Evolutionary conservation across 2,797 vertebrate genomes (phyloP).

Genomic region (Sebastes trivittatus): DNA sequence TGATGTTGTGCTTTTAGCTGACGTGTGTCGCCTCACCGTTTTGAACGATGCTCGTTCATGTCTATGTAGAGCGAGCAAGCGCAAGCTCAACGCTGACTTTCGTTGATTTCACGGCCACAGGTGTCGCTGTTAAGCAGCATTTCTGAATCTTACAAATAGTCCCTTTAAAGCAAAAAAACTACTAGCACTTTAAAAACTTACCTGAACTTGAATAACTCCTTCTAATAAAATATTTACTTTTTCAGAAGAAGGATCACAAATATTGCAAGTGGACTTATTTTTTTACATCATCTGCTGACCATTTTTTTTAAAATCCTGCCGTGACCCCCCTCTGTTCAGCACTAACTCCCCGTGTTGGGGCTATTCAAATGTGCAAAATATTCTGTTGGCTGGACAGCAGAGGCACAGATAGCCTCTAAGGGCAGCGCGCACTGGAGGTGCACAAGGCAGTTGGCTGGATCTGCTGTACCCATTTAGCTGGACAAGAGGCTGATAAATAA

Average conservation of each 20-base stretch:
- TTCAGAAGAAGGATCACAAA: conserved; percentile 4
- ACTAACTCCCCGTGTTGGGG: conserved; percentile 7
- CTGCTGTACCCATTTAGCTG: conserved; percentile 75
- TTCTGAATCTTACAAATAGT: no score
- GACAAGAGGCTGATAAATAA: conserved; percentile 80
- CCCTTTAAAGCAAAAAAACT: background rate
- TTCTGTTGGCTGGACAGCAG: conserved; percentile 57
- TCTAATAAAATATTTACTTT: background rate
- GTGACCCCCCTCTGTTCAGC: conserved; percentile 19
- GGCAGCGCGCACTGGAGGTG: conserved; percentile 36
- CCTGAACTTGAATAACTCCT: background rate
- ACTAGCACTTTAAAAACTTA: background rate
- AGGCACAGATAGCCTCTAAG: conserved; percentile 55
- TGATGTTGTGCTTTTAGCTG: no score
- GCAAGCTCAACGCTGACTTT: accelerated
- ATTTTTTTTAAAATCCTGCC: background rate
- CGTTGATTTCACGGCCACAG: no score
- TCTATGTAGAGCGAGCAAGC: no score
- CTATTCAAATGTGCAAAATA: conserved; percentile 52
- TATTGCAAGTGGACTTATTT: conserved; percentile 12
- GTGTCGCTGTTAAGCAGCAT: no score
- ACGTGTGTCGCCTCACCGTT: no score
- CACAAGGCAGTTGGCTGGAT: conserved; percentile 61
- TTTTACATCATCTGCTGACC: conserved; percentile 49
- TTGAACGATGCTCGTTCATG: no score